These are phyloP conservation scores for Cephus cinctus DNA, from an alignment of 1,140 invertebrate genomes.

Conservation along the genomic window DNA sequence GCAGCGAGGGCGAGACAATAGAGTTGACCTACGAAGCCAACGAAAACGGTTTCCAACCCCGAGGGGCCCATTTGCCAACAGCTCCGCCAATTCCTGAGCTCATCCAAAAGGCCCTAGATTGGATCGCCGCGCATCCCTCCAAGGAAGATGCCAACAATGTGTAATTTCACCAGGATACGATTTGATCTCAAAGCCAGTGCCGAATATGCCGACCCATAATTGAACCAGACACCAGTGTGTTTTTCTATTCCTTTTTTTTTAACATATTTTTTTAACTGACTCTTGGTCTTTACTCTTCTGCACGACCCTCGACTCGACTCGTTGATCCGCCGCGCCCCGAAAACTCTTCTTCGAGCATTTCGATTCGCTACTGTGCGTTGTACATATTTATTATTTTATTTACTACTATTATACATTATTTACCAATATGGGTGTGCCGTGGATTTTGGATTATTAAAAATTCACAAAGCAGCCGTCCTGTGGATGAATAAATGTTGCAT, in stretches of 20 bases:
- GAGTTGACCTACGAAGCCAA: constrained; percentile 58
- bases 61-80: constrained; percentile 52
- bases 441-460: constrained; percentile 11
- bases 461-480: constrained; percentile 10
- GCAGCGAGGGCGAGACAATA: constrained; percentile 54
- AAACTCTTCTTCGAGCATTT: neutral
- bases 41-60: constrained; percentile 56
- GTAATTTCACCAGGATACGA: constrained; percentile 11
- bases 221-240: constrained; percentile 9
- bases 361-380: constrained; percentile 20
- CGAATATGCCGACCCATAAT: constrained; percentile 14
- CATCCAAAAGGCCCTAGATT: constrained; percentile 40
- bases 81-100: constrained; percentile 48
- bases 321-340: neutral
- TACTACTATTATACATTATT: neutral
- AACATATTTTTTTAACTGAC: neutral
- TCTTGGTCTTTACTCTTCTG: neutral
- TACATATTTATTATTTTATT: constrained; percentile 33
- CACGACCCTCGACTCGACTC: neutral
- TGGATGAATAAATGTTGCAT: constrained; percentile 34
- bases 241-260: neutral
- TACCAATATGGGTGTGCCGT: neutral
- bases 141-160: constrained; percentile 31
- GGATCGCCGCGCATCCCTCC: constrained; percentile 42
- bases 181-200: neutral